These are phyloP conservation scores for Ptyas mucosa DNA, from an alignment of 2,113 vertebrate species.

Conservation along the genomic window DNA sequence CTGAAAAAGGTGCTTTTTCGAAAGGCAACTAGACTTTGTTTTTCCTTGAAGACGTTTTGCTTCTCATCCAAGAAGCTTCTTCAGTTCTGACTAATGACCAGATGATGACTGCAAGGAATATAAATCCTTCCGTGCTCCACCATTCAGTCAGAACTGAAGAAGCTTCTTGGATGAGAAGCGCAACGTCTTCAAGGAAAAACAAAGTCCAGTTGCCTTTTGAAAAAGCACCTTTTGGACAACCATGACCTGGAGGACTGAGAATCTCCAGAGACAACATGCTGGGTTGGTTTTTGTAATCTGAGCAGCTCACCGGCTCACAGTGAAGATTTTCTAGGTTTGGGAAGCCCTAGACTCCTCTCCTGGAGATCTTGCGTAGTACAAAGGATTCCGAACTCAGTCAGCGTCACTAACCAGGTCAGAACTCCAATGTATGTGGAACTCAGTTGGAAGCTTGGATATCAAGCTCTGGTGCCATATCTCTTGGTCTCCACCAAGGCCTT, in stretches of 20 bases:
- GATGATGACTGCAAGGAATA: too few species aligned
- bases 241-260: not conserved
- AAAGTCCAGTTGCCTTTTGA: not conserved
- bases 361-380: not conserved
- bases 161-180: not conserved
- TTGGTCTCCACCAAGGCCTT: not conserved
- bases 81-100: too few species aligned
- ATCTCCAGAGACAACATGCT: not conserved
- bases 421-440: not conserved
- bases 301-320: not conserved
- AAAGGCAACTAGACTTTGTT: not conserved
- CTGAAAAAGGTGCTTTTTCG: not conserved
- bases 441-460: not conserved
- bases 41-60: too few species aligned
- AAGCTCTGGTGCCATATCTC: not conserved
- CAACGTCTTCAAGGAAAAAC: not conserved
- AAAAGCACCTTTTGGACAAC: not conserved
- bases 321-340: not conserved
- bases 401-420: not conserved
- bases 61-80: too few species aligned
- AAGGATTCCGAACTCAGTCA: not conserved
- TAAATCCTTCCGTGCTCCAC: too few species aligned
- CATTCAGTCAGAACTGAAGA: too few species aligned
- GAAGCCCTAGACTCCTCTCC: not conserved
- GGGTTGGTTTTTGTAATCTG: not conserved